phyloP scores from a whole-genome alignment of 2,113 vertebrate species.

The Sprattus sprattus region DNA sequence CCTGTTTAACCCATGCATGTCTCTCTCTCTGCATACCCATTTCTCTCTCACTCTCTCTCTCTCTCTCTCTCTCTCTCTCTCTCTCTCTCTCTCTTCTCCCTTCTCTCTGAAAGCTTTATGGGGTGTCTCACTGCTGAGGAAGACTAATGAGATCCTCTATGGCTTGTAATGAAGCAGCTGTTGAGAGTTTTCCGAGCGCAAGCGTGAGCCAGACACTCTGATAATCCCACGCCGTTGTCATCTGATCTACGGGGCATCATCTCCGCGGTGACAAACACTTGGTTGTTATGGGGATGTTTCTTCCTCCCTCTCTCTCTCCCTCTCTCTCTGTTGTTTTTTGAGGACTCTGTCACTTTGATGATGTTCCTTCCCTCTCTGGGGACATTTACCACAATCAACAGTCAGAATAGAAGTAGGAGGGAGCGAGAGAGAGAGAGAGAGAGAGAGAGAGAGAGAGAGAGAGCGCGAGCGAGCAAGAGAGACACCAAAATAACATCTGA shows the following conservation, averaged over 20 bases:
- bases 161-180: conserved; percentile 63
- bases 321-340: conserved; percentile 23
- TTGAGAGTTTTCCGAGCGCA: conserved; percentile 55
- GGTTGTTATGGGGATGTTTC: conserved; percentile 56
- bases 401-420: conserved; percentile 21
- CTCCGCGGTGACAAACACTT: conserved; percentile 58
- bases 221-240: conserved; percentile 51
- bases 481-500: conserved; percentile 22
- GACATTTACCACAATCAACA: conserved; percentile 39
- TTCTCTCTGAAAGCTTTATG: conserved; percentile 63
- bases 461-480: conserved; percentile 27
- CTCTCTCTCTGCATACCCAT: not conserved
- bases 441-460: conserved; percentile 26
- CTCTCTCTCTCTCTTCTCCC: conserved; percentile 44
- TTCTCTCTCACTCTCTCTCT: conserved; percentile 24
- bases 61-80: conserved; percentile 48
- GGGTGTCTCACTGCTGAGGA: conserved; percentile 40
- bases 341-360: conserved; percentile 65
- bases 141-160: conserved; percentile 65
- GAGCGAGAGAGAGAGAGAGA: conserved; percentile 25
- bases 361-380: conserved; percentile 51
- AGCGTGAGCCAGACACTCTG: conserved; percentile 53
- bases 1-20: too few relatives aligned
- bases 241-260: conserved; percentile 63
- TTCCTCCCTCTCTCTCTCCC: not conserved